These are phyloP conservation scores for Rattus rattus DNA, from an alignment of 2,113 vertebrate species.

Conservation along the genomic window DNA sequence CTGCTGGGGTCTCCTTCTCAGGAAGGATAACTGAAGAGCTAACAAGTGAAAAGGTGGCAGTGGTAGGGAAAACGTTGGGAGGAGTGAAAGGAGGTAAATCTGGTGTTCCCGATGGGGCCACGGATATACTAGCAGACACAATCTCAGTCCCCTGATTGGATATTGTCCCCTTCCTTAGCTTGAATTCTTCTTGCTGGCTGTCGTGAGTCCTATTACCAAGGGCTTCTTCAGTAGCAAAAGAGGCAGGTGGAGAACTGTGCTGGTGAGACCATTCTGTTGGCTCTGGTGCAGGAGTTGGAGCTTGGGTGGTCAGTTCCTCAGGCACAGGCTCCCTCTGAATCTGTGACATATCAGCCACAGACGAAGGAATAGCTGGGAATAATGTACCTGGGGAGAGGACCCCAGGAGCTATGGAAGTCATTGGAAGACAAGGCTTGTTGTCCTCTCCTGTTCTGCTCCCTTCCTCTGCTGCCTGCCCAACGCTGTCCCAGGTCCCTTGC, in stretches of 20 bases:
- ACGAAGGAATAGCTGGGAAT: not conserved
- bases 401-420: not conserved
- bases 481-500: not conserved
- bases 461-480: not conserved
- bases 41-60: not conserved
- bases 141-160: not conserved
- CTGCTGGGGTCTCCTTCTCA: not conserved
- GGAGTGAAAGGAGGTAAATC: not conserved
- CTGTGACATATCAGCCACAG: not conserved
- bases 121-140: not conserved
- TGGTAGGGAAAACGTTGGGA: not conserved
- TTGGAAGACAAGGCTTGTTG: not conserved
- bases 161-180: not conserved
- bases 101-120: not conserved
- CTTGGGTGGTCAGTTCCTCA: not conserved
- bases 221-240: conserved; percentile 31
- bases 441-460: not conserved
- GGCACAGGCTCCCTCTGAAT: conserved; percentile 20
- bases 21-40: not conserved
- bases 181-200: not conserved
- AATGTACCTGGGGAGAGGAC: not conserved
- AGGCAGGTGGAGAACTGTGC: not conserved
- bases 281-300: conserved; percentile 44
- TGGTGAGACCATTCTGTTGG: not conserved
- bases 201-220: conserved; percentile 22